Evolutionary conservation across 2,797 vertebrate genomes (phyloP).

Genomic region (Brotula barbata): DNA sequence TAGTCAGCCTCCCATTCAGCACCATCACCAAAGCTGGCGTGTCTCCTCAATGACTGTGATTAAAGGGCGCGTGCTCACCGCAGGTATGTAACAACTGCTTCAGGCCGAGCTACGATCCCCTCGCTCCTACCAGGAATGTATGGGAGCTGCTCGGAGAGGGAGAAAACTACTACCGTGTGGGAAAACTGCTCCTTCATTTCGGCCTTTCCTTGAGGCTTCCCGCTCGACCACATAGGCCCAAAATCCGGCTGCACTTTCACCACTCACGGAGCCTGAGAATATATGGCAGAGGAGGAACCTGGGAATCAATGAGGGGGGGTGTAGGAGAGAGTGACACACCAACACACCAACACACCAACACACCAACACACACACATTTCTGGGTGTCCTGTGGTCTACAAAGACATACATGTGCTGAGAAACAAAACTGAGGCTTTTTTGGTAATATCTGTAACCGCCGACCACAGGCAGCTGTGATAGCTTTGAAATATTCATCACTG

Average conservation of each 20-base stretch:
- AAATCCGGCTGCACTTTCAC: slow-evolving; percentile 50
- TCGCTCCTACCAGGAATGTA: slow-evolving; percentile 66
- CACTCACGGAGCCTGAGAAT: slow-evolving; percentile 42
- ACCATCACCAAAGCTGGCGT: slow-evolving; percentile 48
- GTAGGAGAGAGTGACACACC: slow-evolving; percentile 11
- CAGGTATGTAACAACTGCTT: slow-evolving; percentile 70
- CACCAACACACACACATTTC: not conserved
- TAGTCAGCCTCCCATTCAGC: slow-evolving; percentile 49
- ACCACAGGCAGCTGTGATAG: slow-evolving; percentile 8
- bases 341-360: not conserved
- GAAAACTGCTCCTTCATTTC: slow-evolving; percentile 48
- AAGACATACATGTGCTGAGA: slow-evolving; percentile 35
- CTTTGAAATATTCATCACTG: slow-evolving; percentile 8
- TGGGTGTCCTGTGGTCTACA: slow-evolving; percentile 34
- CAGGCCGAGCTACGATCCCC: slow-evolving; percentile 37
- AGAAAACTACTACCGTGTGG: slow-evolving; percentile 65
- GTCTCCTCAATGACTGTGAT: slow-evolving; percentile 61
- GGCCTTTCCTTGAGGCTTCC: slow-evolving; percentile 40
- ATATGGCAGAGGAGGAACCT: slow-evolving; percentile 41
- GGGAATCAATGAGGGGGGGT: slow-evolving; percentile 53
- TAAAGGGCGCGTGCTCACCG: slow-evolving; percentile 60
- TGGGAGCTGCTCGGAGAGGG: slow-evolving; percentile 60
- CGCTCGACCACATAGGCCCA: slow-evolving; percentile 44
- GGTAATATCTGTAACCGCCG: slow-evolving; percentile 9
- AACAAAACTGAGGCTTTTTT: slow-evolving; percentile 21